Evolutionary conservation across 1,140 invertebrate species (phyloP).

Genomic region (Tribolium madens): DNA sequence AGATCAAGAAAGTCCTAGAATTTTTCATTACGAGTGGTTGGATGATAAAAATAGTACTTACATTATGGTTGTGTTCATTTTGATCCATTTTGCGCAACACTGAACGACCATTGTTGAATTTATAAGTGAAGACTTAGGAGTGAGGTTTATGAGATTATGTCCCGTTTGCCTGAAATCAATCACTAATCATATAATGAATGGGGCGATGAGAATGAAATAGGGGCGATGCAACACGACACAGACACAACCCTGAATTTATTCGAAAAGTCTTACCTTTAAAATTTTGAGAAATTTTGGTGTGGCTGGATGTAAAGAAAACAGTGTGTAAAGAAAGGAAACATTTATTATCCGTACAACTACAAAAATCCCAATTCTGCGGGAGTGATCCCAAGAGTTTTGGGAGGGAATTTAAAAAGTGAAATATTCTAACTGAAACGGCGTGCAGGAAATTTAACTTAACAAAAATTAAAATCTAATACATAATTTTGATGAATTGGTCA

Average conservation of each 20-base stretch:
- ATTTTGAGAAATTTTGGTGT: slow-evolving; percentile 2
- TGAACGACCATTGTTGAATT: background rate
- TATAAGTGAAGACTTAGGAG: slow-evolving; percentile 11
- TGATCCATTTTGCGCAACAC: slow-evolving; percentile 32
- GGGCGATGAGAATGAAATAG: background rate
- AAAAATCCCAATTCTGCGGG: slow-evolving; percentile 28
- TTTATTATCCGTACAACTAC: slow-evolving; percentile 43
- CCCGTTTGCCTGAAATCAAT: slow-evolving; percentile 29
- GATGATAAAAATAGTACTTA: background rate
- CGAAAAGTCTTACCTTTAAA: slow-evolving; percentile 14
- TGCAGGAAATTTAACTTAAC: slow-evolving; percentile 31
- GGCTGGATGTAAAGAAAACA: slow-evolving; percentile 31
- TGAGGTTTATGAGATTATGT: slow-evolving; percentile 33
- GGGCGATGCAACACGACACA: slow-evolving; percentile 1
- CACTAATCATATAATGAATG: slow-evolving; percentile 16
- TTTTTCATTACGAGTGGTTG: background rate
- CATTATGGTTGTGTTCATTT: slow-evolving; percentile 10
- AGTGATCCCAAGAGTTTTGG: slow-evolving; percentile 18
- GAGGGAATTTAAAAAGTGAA: slow-evolving; percentile 40
- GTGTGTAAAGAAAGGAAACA: slow-evolving; percentile 38
- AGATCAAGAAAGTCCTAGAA: slow-evolving; percentile 70
- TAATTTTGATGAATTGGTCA: slow-evolving; percentile 48
- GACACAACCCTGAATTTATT: slow-evolving; percentile 1
- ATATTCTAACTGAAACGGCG: slow-evolving; percentile 41
- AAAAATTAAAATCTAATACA: slow-evolving; percentile 43